phyloP scores from a whole-genome alignment of 2,888 invertebrate genomes.

The Torymus texanus region DNA sequence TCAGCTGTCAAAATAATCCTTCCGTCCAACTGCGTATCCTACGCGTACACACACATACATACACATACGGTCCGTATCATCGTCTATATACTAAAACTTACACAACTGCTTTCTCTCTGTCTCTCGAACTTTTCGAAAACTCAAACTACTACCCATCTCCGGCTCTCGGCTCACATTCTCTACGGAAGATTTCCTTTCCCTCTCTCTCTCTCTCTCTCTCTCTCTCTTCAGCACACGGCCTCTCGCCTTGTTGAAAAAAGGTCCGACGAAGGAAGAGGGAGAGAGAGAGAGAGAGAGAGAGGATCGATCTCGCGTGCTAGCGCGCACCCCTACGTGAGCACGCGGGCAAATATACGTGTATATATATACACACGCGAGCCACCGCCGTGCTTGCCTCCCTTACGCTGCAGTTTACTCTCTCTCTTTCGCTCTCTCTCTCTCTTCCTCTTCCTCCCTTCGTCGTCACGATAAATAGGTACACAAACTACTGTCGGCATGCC shows the following conservation, averaged over 20 bases:
- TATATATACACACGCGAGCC: no score
- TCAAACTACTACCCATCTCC: neutral
- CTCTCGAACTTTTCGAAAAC: no score
- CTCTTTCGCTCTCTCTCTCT: neutral
- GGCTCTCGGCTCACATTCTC: neutral
- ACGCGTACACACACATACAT: no score
- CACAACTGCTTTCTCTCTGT: no score
- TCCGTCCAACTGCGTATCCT: no score
- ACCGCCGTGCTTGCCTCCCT: no score
- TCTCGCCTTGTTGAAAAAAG: conserved; percentile 34
- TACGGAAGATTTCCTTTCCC: no score
- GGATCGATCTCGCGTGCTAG: conserved; percentile 46
- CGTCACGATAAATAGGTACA: conserved; percentile 51
- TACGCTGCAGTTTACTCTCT: conserved; percentile 13
- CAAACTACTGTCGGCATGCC: conserved; percentile 41
- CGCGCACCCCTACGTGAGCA: no score
- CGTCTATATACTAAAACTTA: no score
- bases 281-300: conserved; percentile 22
- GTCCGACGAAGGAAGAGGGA: neutral
- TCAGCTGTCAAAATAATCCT: no score
- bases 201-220: no score
- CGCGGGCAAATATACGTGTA: conserved; percentile 25
- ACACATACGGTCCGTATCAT: no score
- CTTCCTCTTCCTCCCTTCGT: neutral
- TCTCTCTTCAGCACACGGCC: conserved; percentile 15